Conservation (phyloP, 1,140 invertebrate genomes). For the Drosophila sturtevanti region DNA sequence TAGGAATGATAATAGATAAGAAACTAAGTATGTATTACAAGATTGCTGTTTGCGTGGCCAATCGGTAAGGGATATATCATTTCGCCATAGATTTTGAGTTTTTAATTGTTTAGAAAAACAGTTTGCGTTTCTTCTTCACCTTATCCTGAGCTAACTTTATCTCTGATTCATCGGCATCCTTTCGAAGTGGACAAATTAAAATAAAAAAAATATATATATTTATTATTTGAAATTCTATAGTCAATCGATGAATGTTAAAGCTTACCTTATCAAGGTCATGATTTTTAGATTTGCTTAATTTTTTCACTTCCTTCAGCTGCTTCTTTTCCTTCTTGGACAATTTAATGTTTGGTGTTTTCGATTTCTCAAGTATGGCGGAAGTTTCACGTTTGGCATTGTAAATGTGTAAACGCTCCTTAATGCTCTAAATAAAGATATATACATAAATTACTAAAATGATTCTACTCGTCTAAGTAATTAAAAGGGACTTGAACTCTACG, state of each 20-base stretch:
- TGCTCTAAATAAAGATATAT: slow-evolving; percentile 24
- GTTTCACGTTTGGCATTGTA: slow-evolving; percentile 40
- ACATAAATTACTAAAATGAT: not conserved
- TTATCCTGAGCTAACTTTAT: slow-evolving; percentile 17
- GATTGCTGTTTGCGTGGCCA: not conserved
- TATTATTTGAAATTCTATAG: not conserved
- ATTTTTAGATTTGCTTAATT: slow-evolving; percentile 17
- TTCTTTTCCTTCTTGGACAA: slow-evolving; percentile 40
- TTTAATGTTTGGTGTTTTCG: slow-evolving; percentile 21
- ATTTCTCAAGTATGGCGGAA: not conserved
- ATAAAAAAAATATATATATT: not conserved
- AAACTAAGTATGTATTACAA: not conserved
- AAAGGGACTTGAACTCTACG: not conserved
- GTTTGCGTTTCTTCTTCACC: slow-evolving; percentile 30
- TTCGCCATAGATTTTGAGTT: not conserved
- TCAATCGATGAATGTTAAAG: too few species aligned
- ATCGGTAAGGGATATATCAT: not conserved
- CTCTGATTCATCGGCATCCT: slow-evolving; percentile 27
- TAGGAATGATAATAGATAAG: not conserved
- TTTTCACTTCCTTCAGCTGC: slow-evolving; percentile 29
- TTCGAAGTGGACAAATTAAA: not conserved
- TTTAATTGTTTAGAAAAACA: slow-evolving; percentile 25
- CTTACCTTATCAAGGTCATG: slow-evolving; percentile 8
- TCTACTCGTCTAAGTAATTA: not conserved
- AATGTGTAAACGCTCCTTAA: slow-evolving; percentile 34